These are phyloP conservation scores for Pomacea maculata DNA, from an alignment of 1,140 invertebrate species.

Conservation along the genomic window DNA sequence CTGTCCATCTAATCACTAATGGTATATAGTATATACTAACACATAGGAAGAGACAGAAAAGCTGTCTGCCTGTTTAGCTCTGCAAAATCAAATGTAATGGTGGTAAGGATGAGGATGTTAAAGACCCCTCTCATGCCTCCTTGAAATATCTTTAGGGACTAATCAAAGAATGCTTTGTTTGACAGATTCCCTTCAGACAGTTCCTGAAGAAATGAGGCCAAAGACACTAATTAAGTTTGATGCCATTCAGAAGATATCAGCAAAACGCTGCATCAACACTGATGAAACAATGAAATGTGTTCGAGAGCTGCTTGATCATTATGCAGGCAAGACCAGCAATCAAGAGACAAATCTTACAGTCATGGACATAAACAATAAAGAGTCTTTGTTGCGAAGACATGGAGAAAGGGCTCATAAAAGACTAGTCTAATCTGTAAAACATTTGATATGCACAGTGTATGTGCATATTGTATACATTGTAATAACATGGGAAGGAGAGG, in stretches of 20 bases:
- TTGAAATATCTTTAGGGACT: too few species aligned
- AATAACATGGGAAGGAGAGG: too few species aligned
- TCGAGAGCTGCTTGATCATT: constrained; percentile 51
- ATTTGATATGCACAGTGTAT: too few species aligned
- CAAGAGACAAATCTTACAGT: not conserved
- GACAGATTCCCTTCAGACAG: constrained; percentile 48
- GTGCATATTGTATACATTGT: too few species aligned
- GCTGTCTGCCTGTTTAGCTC: too few species aligned
- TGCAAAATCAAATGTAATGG: too few species aligned
- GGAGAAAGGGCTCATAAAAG: constrained; percentile 6
- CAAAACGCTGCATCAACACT: constrained; percentile 47
- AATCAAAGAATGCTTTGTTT: not conserved
- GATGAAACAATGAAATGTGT: constrained; percentile 51
- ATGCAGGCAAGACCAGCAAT: constrained; percentile 34
- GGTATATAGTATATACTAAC: too few species aligned
- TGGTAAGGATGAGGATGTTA: too few species aligned
- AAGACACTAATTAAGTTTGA: constrained; percentile 77
- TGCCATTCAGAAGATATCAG: constrained; percentile 64
- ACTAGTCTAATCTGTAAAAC: not conserved
- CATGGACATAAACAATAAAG: not conserved
- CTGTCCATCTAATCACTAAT: too few species aligned
- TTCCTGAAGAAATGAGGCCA: constrained; percentile 76
- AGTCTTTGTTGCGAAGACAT: not conserved
- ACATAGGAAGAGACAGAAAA: too few species aligned
- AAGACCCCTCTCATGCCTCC: too few species aligned